Percentiles rank a stretch among this genome's conserved stretches.
Conservation (phyloP, 64 coral and sea anemone genomes). For the Dendrophyllia cribrosa region DNA sequence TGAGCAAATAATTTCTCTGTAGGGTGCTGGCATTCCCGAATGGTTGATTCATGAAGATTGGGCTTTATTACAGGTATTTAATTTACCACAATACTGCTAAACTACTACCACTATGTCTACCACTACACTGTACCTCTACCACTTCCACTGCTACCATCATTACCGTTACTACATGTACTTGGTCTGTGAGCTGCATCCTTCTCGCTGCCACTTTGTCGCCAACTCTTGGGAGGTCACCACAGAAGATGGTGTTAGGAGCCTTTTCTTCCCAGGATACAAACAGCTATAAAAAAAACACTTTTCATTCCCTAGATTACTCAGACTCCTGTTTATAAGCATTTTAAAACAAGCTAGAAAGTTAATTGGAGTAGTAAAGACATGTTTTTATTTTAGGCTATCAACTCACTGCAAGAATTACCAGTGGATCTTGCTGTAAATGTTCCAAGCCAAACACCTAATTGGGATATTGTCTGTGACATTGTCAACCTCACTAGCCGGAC, state of each 20-base stretch:
- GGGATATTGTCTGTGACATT: slow-evolving; percentile 97
- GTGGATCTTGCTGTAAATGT: slow-evolving; percentile 90
- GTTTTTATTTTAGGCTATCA: slow-evolving; percentile 77
- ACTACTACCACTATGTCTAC: not conserved
- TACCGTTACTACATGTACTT: not conserved
- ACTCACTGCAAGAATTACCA: slow-evolving; percentile 94
- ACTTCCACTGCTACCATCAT: no score
- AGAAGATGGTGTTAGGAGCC: no score
- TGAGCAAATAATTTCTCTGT: not conserved
- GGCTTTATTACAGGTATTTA: slow-evolving; percentile 96
- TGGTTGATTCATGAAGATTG: slow-evolving; percentile 99
- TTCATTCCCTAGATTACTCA: no score
- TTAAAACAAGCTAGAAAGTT: no score
- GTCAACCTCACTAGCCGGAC: slow-evolving; percentile 93
- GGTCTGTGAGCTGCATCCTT: not conserved
- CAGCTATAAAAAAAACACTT: no score
- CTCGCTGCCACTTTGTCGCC: no score
- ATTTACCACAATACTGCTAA: not conserved
- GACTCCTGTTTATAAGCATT: no score
- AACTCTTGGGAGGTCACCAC: no score
- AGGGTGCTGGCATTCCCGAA: slow-evolving; percentile 91
- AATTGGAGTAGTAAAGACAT: not conserved
- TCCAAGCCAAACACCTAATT: slow-evolving; percentile 94
- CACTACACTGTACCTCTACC: not conserved
- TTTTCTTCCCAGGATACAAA: no score